Base-by-base conservation (phyloP, 2,113 vertebrate genomes). In the Strigops habroptila region DNA sequence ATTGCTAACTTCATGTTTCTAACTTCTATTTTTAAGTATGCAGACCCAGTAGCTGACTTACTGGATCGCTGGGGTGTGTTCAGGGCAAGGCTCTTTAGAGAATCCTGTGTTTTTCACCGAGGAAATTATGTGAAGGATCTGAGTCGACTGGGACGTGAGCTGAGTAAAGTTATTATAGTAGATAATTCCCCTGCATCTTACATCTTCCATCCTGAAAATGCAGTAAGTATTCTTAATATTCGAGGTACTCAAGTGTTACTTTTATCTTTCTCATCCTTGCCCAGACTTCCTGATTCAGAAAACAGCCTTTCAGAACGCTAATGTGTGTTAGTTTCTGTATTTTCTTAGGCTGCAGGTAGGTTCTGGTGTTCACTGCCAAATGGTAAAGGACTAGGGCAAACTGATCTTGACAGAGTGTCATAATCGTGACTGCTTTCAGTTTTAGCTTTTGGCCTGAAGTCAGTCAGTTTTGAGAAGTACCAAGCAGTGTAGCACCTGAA, bases 51-150 rank as follows among this genome's bases (percentile, higher is more conserved):
- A 95, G 99, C 99, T 0, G 99, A 99, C 97, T 98, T 99, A 91
- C 97, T 99, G 93, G 99, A 99, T 97, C 99, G 98, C 86, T 99
- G 99, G 99, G 99, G 99, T 23, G 99, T 99, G 90, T 99, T 99
- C 97, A 98, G 98, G 68, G 98, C 98, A 55, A 98, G 99, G 81
- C 99, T 99, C 95, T 99, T 99, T 98, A 98, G 99, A 98, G 99
- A 99, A 98, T 99, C 99, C 33, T 99, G 99, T 81, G 99, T 99
- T 97, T 99, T 99, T 98, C 99, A 99, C 95, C 98, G 99, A 86
- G 99, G 99, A 77, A 99, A 99, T 98, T 99, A 99, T 0, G 99
- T 99, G 96, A 99, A 99, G 98, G 99, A 99, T 98, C 98, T 99
- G 97, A 99, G 99, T 93, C 99, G 99, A 62, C 98, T 99, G 91